A percentile compares a stretch with the other conserved stretches of the same genome.
phyloP scores from a whole-genome alignment of 2,888 invertebrate genomes.

The Temnothorax unifasciatus region DNA sequence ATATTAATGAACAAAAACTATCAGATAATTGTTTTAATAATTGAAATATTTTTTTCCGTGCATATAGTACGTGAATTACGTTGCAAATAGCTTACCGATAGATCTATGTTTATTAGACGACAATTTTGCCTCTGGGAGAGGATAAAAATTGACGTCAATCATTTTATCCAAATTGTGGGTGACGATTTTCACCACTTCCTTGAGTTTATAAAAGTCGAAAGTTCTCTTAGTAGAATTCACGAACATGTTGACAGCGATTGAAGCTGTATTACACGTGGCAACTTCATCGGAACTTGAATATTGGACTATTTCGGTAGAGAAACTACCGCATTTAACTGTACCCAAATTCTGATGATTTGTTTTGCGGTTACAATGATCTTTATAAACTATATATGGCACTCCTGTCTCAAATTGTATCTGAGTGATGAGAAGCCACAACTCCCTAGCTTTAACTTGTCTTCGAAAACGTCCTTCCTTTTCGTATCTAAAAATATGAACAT shows the following conservation, averaged over 20 bases:
- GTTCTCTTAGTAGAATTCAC: constrained; percentile 91
- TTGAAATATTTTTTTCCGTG: no score
- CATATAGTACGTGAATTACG: constrained; percentile 4
- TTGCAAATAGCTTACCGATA: constrained; percentile 87
- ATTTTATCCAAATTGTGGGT: constrained; percentile 98
- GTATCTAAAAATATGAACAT: constrained; percentile 87
- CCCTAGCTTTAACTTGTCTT: constrained; percentile 92
- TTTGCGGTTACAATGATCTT: constrained; percentile 98
- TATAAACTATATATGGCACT: constrained; percentile 98
- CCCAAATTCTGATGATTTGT: constrained; percentile 99
- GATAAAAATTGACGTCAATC: constrained; percentile 98
- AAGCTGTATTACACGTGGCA: constrained; percentile 99
- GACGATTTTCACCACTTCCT: constrained; percentile 94
- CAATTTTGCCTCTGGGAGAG: constrained; percentile 94
- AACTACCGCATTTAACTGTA: constrained; percentile 98
- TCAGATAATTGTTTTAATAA: no score
- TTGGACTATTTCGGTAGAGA: constrained; percentile 99
- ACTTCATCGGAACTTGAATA: constrained; percentile 97
- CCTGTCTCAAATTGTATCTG: constrained; percentile 99
- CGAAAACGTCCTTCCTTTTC: constrained; percentile 92
- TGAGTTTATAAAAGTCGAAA: constrained; percentile 95
- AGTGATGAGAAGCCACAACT: constrained; percentile 97
- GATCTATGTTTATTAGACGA: constrained; percentile 96
- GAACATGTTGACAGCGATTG: constrained; percentile 98
- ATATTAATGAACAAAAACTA: no score